Percentiles rank a stretch among this genome's conserved stretches.
Evolutionary conservation across 2,888 invertebrate species (phyloP).

Genomic region (Cheilosia soror): DNA sequence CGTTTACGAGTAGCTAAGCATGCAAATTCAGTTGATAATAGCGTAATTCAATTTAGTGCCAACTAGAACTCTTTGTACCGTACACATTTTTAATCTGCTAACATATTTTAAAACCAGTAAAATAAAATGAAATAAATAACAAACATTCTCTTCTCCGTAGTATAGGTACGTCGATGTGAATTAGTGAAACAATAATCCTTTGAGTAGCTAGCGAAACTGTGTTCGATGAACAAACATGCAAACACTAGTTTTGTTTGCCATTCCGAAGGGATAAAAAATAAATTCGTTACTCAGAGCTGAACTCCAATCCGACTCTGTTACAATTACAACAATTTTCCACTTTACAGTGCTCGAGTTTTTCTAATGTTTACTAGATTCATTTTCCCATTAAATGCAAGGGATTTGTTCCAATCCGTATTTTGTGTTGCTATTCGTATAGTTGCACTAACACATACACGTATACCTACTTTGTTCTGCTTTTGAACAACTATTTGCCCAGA

Average conservation of each 20-base stretch:
- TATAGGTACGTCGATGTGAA: background rate
- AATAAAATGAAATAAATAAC: background rate
- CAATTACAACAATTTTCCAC: constrained; percentile 20
- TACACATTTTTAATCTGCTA: too few species aligned
- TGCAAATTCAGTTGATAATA: too few species aligned
- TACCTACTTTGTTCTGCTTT: constrained; percentile 14
- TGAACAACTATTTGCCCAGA: constrained; percentile 30
- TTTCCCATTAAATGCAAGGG: constrained; percentile 47
- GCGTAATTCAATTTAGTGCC: too few species aligned
- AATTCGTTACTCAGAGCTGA: background rate
- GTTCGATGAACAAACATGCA: background rate
- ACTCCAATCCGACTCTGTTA: background rate
- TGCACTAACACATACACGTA: background rate
- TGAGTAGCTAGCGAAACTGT: background rate
- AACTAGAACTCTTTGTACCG: too few species aligned
- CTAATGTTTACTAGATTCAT: constrained; percentile 39
- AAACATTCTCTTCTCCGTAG: background rate
- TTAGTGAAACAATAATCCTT: background rate
- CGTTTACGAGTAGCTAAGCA: too few species aligned
- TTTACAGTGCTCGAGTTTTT: constrained; percentile 24
- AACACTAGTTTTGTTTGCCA: constrained; percentile 17
- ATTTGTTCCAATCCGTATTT: background rate
- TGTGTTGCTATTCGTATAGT: background rate
- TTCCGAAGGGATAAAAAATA: background rate
- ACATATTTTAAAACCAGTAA: background rate